A percentile compares a stretch with the other conserved stretches of the same genome.
phyloP scores from a whole-genome alignment of 2,888 invertebrate genomes.

The Sarcophaga rosellei region DNA sequence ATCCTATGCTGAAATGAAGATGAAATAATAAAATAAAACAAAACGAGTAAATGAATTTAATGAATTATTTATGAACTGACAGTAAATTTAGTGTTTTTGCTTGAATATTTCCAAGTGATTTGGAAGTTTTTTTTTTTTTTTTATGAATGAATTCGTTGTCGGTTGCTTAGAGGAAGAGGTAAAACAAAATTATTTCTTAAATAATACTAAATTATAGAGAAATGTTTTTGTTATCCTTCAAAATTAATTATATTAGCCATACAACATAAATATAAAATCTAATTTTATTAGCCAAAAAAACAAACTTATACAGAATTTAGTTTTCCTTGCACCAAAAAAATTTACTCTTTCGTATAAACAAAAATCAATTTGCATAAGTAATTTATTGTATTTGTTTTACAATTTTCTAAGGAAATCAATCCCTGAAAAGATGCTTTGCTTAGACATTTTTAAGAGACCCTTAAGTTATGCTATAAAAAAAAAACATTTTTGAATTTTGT shows the following conservation, averaged over 20 bases:
- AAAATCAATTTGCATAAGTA: background rate
- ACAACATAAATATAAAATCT: too few relatives aligned
- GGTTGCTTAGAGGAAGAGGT: too few relatives aligned
- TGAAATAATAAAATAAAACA: background rate
- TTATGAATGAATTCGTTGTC: too few relatives aligned
- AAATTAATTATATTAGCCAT: too few relatives aligned
- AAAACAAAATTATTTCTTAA: too few relatives aligned
- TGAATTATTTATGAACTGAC: slow-evolving; percentile 15
- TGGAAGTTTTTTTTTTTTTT: too few relatives aligned
- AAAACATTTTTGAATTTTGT: background rate
- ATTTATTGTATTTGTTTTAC: background rate
- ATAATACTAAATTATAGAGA: too few relatives aligned
- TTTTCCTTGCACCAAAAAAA: background rate
- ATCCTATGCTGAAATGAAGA: background rate
- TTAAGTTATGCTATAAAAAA: slow-evolving; percentile 5
- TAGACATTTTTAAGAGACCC: background rate
- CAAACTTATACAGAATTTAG: too few relatives aligned
- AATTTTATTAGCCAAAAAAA: too few relatives aligned
- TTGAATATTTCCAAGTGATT: too few relatives aligned
- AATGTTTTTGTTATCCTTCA: too few relatives aligned
- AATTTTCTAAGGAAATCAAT: background rate
- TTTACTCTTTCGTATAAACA: background rate
- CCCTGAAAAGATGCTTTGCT: slow-evolving; percentile 20
- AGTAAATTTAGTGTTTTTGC: background rate
- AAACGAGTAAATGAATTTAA: background rate